Evolutionary conservation across 2,888 invertebrate species (phyloP), one percentile per base, ranked within the genome.

Genomic region (Epinotia ramella): DNA sequence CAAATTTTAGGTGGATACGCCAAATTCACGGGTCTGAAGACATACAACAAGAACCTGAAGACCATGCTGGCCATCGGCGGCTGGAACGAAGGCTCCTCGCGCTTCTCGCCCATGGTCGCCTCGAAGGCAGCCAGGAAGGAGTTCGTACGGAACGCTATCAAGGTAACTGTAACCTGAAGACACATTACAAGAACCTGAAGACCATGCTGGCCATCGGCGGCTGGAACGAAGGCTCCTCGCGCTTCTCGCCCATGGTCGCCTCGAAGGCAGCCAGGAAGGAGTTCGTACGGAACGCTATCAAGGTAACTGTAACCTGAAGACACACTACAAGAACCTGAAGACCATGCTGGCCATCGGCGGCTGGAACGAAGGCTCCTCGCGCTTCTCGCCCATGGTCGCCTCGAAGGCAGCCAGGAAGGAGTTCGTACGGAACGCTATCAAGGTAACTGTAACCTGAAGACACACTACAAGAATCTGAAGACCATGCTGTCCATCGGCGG

Each of bases 11-110:
- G 98, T 87, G 98, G 98, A 62, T 98, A 98, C 90, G 98, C 98
- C 28, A 98, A 98, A 93, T 98, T 98, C 92, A 98, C 97, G 57
- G 98, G 98, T 0, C 95, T 98, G 77, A 98, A 98, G 93, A 97
- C 98, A 0, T 98, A 98, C 95, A 98, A 98, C 92, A 98, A 98
- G 88, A 96, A 98, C 79, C 89, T 98, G 86, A 98, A 98, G 92
- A 98, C 98, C 0, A 91, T 99, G 94, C 95, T 99, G 81, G 98
- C 98, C 12, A 97, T 98, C 82, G 98, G 98, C 1, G 96, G 98
- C 0, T 98, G 98, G 98, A 98, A 98, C 90, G 98, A 98, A 89
- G 98, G 98, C 18, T 98, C 98, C 0, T 95, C 97, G 18, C 88
- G 96, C 72, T 98, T 98, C 91, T 98, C 98, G 0, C 96, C 97